A percentile compares a stretch with the other conserved stretches of the same genome.
Conservation (phyloP, 2,888 invertebrate species). For the Noctua janthe region DNA sequence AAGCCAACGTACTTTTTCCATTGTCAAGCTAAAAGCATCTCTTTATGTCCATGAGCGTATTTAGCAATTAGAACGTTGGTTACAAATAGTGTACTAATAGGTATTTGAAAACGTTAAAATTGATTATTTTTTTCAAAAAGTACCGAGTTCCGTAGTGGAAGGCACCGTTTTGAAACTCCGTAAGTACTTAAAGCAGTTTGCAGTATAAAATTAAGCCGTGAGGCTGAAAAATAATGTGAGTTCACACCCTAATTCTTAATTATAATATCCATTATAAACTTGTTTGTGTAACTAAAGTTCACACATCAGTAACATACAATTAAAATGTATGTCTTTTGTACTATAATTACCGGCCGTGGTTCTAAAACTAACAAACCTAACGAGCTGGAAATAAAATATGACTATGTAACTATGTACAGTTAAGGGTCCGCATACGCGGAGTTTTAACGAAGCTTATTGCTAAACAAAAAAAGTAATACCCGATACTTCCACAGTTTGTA, state of each 20-base stretch:
- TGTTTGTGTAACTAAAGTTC: constrained; percentile 15
- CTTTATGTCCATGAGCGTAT: neutral
- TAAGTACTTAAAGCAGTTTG: neutral
- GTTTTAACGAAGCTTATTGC: neutral
- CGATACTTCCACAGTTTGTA: neutral
- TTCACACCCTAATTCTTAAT: constrained; percentile 21
- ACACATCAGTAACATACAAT: constrained; percentile 42
- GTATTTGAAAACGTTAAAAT: neutral
- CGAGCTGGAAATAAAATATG: constrained; percentile 41
- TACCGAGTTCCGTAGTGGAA: neutral
- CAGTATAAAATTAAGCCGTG: neutral
- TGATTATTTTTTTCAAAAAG: neutral
- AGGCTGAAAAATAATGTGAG: neutral
- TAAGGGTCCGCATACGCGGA: neutral
- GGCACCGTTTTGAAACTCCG: neutral
- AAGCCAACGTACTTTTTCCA: neutral
- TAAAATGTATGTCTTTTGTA: constrained; percentile 34
- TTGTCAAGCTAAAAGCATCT: neutral
- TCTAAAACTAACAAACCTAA: constrained; percentile 42
- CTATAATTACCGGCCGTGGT: constrained; percentile 25
- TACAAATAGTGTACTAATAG: neutral
- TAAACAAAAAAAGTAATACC: neutral
- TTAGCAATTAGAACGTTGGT: too few relatives aligned
- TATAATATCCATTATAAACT: constrained; percentile 42
- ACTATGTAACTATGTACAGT: neutral